These are phyloP conservation scores for Papilio machaon DNA, from an alignment of 1,140 invertebrate genomes.

Conservation along the genomic window DNA sequence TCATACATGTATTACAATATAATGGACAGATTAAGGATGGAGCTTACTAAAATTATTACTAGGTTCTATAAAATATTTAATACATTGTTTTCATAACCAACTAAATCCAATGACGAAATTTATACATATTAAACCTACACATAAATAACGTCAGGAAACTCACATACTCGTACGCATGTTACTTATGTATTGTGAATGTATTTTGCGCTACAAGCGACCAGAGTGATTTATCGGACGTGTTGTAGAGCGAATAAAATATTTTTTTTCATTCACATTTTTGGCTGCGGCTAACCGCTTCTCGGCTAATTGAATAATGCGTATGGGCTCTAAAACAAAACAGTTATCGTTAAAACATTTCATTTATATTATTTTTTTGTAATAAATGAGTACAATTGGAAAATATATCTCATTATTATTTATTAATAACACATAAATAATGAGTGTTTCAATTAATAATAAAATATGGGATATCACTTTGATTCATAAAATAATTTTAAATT, in stretches of 20 bases:
- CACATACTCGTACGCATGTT: not conserved
- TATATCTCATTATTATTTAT: too few species aligned
- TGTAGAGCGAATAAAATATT: not conserved
- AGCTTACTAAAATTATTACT: not conserved
- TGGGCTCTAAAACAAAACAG: not conserved
- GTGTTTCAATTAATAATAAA: not conserved
- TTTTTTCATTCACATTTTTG: not conserved
- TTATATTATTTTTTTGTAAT: not conserved
- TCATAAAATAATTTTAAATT: not conserved
- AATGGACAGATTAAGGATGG: not conserved
- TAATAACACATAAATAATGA: not conserved
- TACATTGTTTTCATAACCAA: not conserved
- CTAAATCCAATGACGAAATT: not conserved
- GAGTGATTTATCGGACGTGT: not conserved
- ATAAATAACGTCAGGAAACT: not conserved
- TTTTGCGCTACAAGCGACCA: not conserved
- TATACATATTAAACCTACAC: not conserved
- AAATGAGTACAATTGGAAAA: too few species aligned
- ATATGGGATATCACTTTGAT: not conserved
- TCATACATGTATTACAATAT: not conserved
- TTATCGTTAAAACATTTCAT: not conserved
- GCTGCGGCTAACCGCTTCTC: not conserved
- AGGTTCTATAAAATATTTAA: not conserved
- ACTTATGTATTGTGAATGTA: not conserved
- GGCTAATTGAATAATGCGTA: slow-evolving; percentile 2